A percentile compares a stretch with the other conserved stretches of the same genome.
Evolutionary conservation across 2,113 vertebrate genomes (phyloP).

Genomic region (Castor canadensis): DNA sequence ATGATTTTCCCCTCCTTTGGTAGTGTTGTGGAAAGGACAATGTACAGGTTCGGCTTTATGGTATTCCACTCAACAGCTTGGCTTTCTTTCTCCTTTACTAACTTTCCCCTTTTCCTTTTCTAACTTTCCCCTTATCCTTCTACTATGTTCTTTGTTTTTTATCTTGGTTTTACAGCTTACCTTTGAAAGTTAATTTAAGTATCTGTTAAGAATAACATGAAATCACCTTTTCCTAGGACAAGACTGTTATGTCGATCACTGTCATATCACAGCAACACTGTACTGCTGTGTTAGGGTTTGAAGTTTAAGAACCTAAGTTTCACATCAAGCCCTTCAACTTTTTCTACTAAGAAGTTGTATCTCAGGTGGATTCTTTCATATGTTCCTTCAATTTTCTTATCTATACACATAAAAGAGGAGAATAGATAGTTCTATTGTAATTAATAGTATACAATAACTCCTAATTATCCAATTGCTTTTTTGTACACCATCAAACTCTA

Average conservation of each 20-base stretch:
- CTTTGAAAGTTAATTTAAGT: neutral
- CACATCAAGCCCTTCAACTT: neutral
- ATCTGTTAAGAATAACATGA: neutral
- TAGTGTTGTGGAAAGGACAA: neutral
- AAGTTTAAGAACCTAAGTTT: neutral
- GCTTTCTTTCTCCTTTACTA: neutral
- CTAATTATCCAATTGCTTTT: neutral
- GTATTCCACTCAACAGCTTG: neutral
- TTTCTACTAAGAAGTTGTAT: neutral
- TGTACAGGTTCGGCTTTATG: neutral
- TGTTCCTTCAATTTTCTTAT: neutral
- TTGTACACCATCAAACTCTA: neutral
- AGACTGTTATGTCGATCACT: neutral
- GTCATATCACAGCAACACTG: too few relatives aligned
- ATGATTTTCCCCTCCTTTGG: neutral
- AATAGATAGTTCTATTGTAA: neutral
- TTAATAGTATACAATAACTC: neutral
- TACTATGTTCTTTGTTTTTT: neutral
- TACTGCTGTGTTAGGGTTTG: neutral
- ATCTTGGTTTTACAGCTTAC: neutral
- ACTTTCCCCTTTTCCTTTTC: neutral
- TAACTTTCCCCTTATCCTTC: too few relatives aligned
- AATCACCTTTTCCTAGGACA: fast-evolving
- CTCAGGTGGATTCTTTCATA: neutral
- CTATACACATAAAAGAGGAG: neutral